Percentiles rank a stretch among this genome's conserved stretches.
These are phyloP conservation scores for Synanthedon formicaeformis DNA, from an alignment of 2,888 invertebrate genomes.

Conservation along the genomic window DNA sequence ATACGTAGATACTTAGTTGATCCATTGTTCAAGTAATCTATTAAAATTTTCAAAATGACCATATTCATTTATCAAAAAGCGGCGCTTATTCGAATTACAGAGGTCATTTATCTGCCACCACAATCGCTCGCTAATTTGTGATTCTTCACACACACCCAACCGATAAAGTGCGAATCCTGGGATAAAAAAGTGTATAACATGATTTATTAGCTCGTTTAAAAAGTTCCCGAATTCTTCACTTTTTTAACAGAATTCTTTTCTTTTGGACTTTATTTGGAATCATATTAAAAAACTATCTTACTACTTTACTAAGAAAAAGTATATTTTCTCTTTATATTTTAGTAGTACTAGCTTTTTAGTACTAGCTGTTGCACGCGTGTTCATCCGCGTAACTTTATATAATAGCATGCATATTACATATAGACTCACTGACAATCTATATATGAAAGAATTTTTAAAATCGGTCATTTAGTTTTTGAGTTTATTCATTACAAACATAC, in stretches of 20 bases:
- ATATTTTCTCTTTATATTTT: no score
- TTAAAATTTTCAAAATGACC: background rate
- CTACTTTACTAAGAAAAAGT: no score
- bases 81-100: slow-evolving; percentile 19
- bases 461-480: no score
- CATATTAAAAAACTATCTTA: no score
- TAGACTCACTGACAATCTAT: no score
- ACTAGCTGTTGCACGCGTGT: no score
- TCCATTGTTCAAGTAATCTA: background rate
- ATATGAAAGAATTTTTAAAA: no score
- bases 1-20: background rate
- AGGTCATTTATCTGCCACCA: slow-evolving; percentile 4
- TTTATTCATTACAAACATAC: no score
- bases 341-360: no score
- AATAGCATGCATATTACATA: no score
- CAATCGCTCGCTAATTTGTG: slow-evolving; percentile 49
- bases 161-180: slow-evolving; percentile 5
- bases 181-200: slow-evolving; percentile 13
- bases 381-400: no score
- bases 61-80: slow-evolving; percentile 21
- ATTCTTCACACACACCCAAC: slow-evolving; percentile 60
- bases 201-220: slow-evolving; percentile 7
- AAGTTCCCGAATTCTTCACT: slow-evolving; percentile 7
- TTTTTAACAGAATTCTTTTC: slow-evolving; percentile 4
- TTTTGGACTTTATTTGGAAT: background rate